Evolutionary conservation across 2,888 invertebrate species (phyloP).

Genomic region (Ariolimax columbianus): DNA sequence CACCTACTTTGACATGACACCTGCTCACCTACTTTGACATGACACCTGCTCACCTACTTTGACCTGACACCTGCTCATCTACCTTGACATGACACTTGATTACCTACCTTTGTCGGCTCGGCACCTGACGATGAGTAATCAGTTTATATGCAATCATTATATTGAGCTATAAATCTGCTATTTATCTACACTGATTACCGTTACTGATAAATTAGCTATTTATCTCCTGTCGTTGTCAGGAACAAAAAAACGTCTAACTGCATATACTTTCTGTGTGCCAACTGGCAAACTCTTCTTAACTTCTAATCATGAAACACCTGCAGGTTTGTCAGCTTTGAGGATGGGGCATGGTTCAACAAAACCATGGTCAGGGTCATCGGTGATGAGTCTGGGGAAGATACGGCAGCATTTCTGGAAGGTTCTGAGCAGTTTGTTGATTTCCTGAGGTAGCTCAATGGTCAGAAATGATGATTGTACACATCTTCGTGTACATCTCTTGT

Average conservation of each 20-base stretch:
- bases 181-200: too few species aligned
- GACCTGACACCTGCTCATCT: too few species aligned
- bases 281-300: not conserved
- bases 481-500: not conserved
- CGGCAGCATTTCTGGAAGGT: conserved; percentile 84
- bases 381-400: conserved; percentile 82
- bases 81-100: too few species aligned
- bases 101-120: too few species aligned
- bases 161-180: too few species aligned
- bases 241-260: not conserved
- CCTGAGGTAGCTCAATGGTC: conserved; percentile 82
- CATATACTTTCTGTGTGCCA: not conserved
- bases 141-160: too few species aligned
- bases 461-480: not conserved
- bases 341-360: conserved; percentile 76
- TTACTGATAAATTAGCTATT: too few species aligned
- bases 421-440: conserved; percentile 93
- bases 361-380: conserved; percentile 84
- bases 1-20: too few species aligned
- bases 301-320: not conserved
- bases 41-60: too few species aligned
- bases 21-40: too few species aligned
- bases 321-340: conserved; percentile 75
- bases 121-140: too few species aligned
- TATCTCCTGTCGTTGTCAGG: too few species aligned